phyloP scores from a whole-genome alignment of 2,888 invertebrate genomes.

The Polyommatus icarus region DNA sequence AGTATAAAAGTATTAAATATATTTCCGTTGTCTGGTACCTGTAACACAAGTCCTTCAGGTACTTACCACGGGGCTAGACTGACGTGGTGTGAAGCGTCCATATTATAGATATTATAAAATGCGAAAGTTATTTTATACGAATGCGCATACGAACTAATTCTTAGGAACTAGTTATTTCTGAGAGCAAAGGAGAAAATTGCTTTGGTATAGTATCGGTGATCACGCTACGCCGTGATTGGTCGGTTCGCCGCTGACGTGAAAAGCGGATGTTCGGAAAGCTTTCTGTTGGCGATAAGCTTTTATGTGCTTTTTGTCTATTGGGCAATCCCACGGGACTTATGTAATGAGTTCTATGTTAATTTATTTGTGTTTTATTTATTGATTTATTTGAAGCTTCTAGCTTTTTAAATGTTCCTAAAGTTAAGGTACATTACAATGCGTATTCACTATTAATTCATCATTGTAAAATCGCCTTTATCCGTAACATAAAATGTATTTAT shows the following conservation, averaged over 20 bases:
- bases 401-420: too few species aligned
- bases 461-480: not conserved
- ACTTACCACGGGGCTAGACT: too few species aligned
- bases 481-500: too few species aligned
- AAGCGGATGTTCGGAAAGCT: constrained; percentile 43
- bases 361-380: not conserved
- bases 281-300: constrained; percentile 44
- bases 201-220: constrained; percentile 49
- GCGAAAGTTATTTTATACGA: constrained; percentile 23
- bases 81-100: too few species aligned
- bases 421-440: not conserved
- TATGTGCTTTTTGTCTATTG: constrained; percentile 39
- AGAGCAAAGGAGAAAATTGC: constrained; percentile 51
- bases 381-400: not conserved
- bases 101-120: too few species aligned
- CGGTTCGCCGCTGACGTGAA: constrained; percentile 38
- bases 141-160: constrained; percentile 31
- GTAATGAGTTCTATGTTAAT: not conserved
- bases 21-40: too few species aligned
- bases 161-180: constrained; percentile 37
- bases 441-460: too few species aligned
- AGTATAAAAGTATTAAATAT: too few species aligned
- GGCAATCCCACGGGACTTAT: constrained; percentile 34
- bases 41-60: too few species aligned
- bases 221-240: constrained; percentile 53